Evolutionary conservation across 2,113 vertebrate genomes (phyloP).

Genomic region (Sporophila hypoxantha): DNA sequence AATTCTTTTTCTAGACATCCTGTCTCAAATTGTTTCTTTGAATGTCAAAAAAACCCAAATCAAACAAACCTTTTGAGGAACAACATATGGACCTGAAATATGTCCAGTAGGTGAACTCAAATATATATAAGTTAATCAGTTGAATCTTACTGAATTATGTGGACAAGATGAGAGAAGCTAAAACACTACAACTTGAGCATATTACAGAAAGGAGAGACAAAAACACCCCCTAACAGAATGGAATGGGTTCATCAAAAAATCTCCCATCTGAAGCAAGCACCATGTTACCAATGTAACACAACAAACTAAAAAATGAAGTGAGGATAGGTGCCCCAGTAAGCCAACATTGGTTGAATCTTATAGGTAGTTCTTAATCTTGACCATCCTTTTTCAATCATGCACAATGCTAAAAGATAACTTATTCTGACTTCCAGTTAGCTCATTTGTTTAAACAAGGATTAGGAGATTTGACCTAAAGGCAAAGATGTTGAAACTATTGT

Average conservation of each 20-base stretch:
- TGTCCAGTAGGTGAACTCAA: background rate
- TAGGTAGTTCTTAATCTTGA: background rate
- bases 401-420: background rate
- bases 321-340: background rate
- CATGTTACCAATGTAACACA: background rate
- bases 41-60: background rate
- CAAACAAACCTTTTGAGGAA: background rate
- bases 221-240: background rate
- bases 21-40: background rate
- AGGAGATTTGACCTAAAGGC: background rate
- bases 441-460: background rate
- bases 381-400: accelerated
- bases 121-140: background rate
- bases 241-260: background rate
- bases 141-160: background rate
- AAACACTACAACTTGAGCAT: background rate
- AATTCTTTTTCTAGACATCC: background rate
- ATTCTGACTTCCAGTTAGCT: background rate
- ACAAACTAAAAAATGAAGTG: background rate
- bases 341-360: background rate
- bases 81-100: background rate
- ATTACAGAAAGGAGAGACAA: background rate
- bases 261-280: background rate
- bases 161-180: background rate
- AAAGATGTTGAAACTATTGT: background rate